Base-by-base conservation (phyloP, 2,888 invertebrate genomes). In the Apodemia duryi region DNA sequence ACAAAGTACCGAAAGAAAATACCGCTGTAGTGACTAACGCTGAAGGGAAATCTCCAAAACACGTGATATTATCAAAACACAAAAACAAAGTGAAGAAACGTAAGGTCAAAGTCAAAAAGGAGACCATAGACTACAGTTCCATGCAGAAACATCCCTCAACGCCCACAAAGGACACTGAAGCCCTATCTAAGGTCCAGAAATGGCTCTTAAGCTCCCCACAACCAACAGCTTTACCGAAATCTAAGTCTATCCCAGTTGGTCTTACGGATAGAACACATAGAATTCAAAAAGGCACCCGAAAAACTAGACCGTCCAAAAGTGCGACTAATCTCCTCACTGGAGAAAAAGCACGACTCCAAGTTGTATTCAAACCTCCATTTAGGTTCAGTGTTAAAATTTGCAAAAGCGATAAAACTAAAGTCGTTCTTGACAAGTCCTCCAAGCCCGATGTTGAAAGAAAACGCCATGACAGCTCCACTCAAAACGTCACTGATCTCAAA, bases 301-400 rank as follows among this genome's bases (percentile, higher is more conserved):
- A 92, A 77, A 86, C 92, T 35, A 86, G 93, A 76, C 91, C 93
- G 71, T 95, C 94, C 72, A 95, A 95, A 76, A 96, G 96, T 75
- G 94, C 95, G 68, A 95, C 95, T 28, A 95, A 95, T 76, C 91
- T 96, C 52, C 84, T 94, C n/a, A 88, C 92, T 60, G 91, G 92
- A 65, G 94, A 94, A 74, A 96, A 96, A 80, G 94, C 97, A 11
- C 94, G 96, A 71, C 87, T 97, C 32, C 97, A 97, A 84, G 97
- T 97, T 49, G 96, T 97, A 38, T 97, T 96, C 82, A 97, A 97
- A 80, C 97, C 97, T 63, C 97, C 97, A 11, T 97, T 97, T 85
- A 95, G 96, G 77, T 97, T 97, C 84, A 96, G 96, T 81, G 93
- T 97, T 65, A 96, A 96, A 79, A 93, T 97, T 70, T 93, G 94